phyloP scores from a whole-genome alignment of 2,888 invertebrate species.

The Dasysyrphus tricinctus region DNA sequence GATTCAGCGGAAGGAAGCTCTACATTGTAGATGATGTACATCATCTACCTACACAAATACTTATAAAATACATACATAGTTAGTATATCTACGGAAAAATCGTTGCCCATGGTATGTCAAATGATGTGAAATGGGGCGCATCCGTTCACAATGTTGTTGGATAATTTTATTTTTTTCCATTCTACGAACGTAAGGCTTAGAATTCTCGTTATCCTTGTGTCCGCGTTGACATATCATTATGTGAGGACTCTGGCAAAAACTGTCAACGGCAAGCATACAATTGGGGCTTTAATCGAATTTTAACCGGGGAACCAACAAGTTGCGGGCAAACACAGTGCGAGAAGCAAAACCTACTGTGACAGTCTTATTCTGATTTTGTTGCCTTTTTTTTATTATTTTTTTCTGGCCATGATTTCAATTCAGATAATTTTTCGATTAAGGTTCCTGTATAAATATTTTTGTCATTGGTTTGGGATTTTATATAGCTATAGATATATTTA shows the following conservation, averaged over 20 bases:
- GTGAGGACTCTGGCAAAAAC: conserved; percentile 33
- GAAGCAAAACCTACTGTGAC: background rate
- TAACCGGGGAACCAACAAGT: conserved; percentile 68
- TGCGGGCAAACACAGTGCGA: background rate
- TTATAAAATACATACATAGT: background rate
- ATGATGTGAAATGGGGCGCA: conserved; percentile 68
- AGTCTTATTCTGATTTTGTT: conserved; percentile 36
- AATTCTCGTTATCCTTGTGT: conserved; percentile 66
- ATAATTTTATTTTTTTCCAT: conserved; percentile 65
- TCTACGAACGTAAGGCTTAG: conserved; percentile 46
- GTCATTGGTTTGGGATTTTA: background rate
- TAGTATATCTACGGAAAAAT: conserved; percentile 32
- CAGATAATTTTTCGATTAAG: conserved; percentile 74
- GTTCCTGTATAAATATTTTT: conserved; percentile 41
- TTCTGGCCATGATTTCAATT: conserved; percentile 53
- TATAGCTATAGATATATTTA: background rate
- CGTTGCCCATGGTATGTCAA: conserved; percentile 14
- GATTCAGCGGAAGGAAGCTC: conserved; percentile 34
- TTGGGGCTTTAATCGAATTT: conserved; percentile 68
- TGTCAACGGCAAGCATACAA: conserved; percentile 34
- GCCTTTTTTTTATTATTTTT: background rate
- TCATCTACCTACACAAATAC: too few relatives aligned
- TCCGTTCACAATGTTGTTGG: conserved; percentile 66
- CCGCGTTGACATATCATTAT: conserved; percentile 73
- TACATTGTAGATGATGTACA: background rate